Evolutionary conservation across 2,113 vertebrate genomes (phyloP).

Genomic region (Vimba vimba): DNA sequence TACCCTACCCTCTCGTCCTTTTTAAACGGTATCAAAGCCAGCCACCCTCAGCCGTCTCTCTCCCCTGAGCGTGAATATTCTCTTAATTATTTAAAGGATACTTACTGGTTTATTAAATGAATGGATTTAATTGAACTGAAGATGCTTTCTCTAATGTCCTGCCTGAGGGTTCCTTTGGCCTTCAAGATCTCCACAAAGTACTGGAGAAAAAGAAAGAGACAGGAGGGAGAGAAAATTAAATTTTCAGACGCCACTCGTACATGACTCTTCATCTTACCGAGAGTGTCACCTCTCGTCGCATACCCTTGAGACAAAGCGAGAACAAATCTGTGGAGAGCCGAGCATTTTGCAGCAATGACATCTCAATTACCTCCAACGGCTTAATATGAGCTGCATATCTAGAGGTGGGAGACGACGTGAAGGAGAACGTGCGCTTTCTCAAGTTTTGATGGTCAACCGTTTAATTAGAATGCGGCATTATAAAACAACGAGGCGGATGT

Average conservation of each 20-base stretch:
- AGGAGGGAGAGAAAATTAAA: constrained; percentile 61
- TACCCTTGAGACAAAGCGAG: constrained; percentile 51
- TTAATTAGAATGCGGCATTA: constrained; percentile 37
- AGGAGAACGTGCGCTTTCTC: constrained; percentile 50
- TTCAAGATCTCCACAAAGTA: constrained; percentile 89
- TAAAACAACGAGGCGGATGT: constrained; percentile 31
- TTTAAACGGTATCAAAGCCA: constrained; percentile 28
- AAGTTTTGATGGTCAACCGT: constrained; percentile 47
- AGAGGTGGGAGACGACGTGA: constrained; percentile 27
- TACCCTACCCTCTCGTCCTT: constrained; percentile 40
- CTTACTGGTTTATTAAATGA: constrained; percentile 89
- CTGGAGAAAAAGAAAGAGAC: constrained; percentile 71
- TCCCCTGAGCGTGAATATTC: constrained; percentile 68
- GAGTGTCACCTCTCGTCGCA: constrained; percentile 39
- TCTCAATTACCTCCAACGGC: constrained; percentile 68
- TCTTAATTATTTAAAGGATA: constrained; percentile 84
- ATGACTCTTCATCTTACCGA: constrained; percentile 49
- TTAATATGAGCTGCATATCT: constrained; percentile 47
- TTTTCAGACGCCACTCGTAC: constrained; percentile 52
- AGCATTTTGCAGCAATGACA: constrained; percentile 60
- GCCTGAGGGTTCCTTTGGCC: constrained; percentile 88
- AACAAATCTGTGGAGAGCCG: constrained; percentile 53
- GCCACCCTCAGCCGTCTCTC: constrained; percentile 1
- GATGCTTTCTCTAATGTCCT: constrained; percentile 81
- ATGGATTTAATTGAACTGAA: constrained; percentile 90